A percentile compares a stretch with the other conserved stretches of the same genome.
Evolutionary conservation across 2,888 invertebrate species (phyloP).

Genomic region (Odontomyia ornata): DNA sequence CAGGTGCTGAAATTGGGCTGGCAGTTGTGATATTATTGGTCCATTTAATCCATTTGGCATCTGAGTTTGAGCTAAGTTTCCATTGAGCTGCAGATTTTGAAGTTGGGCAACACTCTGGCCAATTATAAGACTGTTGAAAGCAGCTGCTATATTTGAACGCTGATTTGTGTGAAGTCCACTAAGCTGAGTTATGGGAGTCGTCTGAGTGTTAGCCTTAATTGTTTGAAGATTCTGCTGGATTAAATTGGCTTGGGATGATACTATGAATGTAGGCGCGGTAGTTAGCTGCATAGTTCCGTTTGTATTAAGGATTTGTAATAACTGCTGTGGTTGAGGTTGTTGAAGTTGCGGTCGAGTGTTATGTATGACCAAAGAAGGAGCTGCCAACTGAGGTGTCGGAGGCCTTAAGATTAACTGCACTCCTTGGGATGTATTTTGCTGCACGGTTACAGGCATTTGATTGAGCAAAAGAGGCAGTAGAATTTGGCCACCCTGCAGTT

Average conservation of each 20-base stretch:
- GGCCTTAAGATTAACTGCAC: conserved; percentile 77
- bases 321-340: conserved; percentile 65
- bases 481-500: conserved; percentile 58
- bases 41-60: conserved; percentile 64
- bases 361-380: conserved; percentile 64
- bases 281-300: conserved; percentile 70
- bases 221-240: conserved; percentile 64
- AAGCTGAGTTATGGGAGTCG: conserved; percentile 58
- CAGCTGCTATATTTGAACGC: conserved; percentile 62
- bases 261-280: conserved; percentile 66
- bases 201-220: conserved; percentile 59
- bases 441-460: conserved; percentile 69
- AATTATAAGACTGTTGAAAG: conserved; percentile 62
- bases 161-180: conserved; percentile 61
- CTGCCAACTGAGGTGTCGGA: conserved; percentile 67
- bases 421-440: conserved; percentile 72
- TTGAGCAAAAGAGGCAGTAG: conserved; percentile 62
- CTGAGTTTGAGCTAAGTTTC: conserved; percentile 63
- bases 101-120: conserved; percentile 62
- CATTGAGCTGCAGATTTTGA: conserved; percentile 63
- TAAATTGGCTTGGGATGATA: conserved; percentile 64
- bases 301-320: conserved; percentile 70
- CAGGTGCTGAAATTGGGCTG: conserved; percentile 63
- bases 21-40: conserved; percentile 60
- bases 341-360: conserved; percentile 59